Base-by-base conservation (phyloP, 1,140 invertebrate genomes). In the Bombus difficillimus region DNA sequence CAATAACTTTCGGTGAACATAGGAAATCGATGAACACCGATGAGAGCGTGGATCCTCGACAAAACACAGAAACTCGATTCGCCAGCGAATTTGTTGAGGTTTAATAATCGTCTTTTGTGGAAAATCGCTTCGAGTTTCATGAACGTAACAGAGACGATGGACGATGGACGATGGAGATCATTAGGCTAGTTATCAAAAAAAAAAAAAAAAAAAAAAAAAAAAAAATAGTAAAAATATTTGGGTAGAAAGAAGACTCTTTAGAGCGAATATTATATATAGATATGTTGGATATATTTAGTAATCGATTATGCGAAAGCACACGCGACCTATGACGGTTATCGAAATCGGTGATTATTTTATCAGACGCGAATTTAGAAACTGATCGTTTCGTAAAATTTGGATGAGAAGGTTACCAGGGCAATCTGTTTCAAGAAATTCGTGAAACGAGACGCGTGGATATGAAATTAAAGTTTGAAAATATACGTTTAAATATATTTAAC, bases 1-100 rank as follows among this genome's bases (percentile, higher is more conserved):
- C 83, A 79, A 84, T 72, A 72, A 79, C 47, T 39, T 72, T 71
- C 41, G 43, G 15, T 22, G 73, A 68, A 79, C 57, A 84, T 69
- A 71, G 62, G 39, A 79, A 80, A 79, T 79, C 83, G 66, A 84
- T 79, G 76, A n/a, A 78, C 32, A 10, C 28, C 72, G 32, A 53
- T 15, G 66, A 62, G 25, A 34, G 62, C 34, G 18, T 43, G 41
- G 34, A 18, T 22, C 3, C 9, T 0, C 62, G 73, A 57, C 43
- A 34, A 83, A 83, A 83, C 64, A 77, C 4, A 41, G 73, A 57
- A 83, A 64, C 37, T 76, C 72, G 72, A 76, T 76, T 68, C 47
- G 37, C 22, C 64, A n/a, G 39, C 32, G 34, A 37, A 47, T 66
- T 83, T 32, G 41, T 74, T 15, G 72, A 76, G 34, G 73, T 76